Percentiles rank a stretch among this genome's conserved stretches.
Evolutionary conservation across 2,888 invertebrate genomes (phyloP).

Genomic region (Bellardia bayeri): DNA sequence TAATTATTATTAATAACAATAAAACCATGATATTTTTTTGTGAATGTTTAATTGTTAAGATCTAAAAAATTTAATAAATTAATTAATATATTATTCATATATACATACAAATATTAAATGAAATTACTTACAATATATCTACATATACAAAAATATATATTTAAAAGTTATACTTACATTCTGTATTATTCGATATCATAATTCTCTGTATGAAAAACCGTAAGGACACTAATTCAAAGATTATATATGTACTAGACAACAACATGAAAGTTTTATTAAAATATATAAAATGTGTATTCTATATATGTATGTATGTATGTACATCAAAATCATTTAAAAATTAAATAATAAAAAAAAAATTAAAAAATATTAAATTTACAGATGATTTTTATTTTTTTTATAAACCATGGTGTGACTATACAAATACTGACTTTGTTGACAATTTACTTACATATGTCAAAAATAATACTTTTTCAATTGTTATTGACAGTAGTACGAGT

Average conservation of each 20-base stretch:
- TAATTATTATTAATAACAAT: conserved; percentile 19
- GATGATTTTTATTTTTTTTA: too few species aligned
- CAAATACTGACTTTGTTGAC: too few species aligned
- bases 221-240: conserved; percentile 51
- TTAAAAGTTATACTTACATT: conserved; percentile 13
- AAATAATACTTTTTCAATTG: too few species aligned
- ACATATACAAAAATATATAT: conserved; percentile 8
- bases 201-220: neutral
- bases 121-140: conserved; percentile 1
- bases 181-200: conserved; percentile 41
- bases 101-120: neutral
- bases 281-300: conserved; percentile 51
- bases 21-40: conserved; percentile 57
- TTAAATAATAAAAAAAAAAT: conserved; percentile 39
- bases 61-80: conserved; percentile 22
- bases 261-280: conserved; percentile 38
- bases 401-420: too few species aligned
- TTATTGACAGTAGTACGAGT: too few species aligned
- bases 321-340: conserved; percentile 59
- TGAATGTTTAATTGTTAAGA: conserved; percentile 53
- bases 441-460: too few species aligned
- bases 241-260: conserved; percentile 34
- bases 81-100: conserved; percentile 10
- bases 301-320: conserved; percentile 18
- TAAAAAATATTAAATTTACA: conserved; percentile 2